A percentile compares a stretch with the other conserved stretches of the same genome.
Evolutionary conservation across 1,140 invertebrate species (phyloP).

Genomic region (Atta texana): DNA sequence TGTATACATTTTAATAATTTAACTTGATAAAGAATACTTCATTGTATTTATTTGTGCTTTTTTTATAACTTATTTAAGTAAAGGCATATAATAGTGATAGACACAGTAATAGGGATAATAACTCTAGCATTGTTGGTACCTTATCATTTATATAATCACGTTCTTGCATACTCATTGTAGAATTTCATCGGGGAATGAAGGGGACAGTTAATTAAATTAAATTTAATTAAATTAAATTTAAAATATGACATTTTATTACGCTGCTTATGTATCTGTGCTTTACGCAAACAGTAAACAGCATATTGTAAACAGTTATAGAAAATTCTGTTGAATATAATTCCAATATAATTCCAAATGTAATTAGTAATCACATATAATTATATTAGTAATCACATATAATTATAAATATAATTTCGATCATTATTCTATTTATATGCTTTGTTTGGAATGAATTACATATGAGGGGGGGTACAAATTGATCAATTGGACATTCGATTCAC

Average conservation of each 20-base stretch:
- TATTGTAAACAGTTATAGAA: neutral
- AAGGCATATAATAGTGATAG: too few species aligned
- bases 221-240: neutral
- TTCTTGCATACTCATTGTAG: too few species aligned
- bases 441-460: neutral
- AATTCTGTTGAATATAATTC: slow-evolving; percentile 10
- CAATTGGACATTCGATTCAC: neutral
- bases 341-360: neutral
- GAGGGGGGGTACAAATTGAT: neutral
- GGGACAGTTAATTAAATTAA: too few species aligned
- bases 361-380: neutral
- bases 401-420: slow-evolving; percentile 4
- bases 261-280: neutral
- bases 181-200: too few species aligned
- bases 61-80: too few species aligned
- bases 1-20: too few species aligned
- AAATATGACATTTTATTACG: neutral
- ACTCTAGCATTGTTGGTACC: too few species aligned
- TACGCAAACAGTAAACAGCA: neutral
- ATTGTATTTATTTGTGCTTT: too few species aligned
- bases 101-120: too few species aligned
- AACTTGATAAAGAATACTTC: too few species aligned
- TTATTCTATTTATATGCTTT: neutral
- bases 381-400: neutral
- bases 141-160: too few species aligned